Conservation (phyloP, 1,140 invertebrate genomes). For the Acromyrmex echinatior region DNA sequence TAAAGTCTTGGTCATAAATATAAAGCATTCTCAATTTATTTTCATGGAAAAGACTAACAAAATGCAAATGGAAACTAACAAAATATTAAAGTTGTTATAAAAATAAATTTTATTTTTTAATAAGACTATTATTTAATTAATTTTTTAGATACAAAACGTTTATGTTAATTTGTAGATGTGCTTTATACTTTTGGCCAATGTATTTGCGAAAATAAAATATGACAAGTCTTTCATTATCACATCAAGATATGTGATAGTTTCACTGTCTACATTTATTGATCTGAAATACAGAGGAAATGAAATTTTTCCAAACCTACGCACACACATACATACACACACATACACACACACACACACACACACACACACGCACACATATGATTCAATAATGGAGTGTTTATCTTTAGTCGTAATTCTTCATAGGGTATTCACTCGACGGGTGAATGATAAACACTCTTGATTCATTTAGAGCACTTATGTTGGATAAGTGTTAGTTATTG, state of each 20-base stretch:
- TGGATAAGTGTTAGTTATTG: conserved; percentile 34
- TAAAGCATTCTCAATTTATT: too few relatives aligned
- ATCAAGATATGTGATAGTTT: neutral
- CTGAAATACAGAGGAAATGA: neutral
- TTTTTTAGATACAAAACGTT: too few relatives aligned
- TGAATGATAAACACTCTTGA: conserved; percentile 26
- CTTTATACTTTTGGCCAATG: too few relatives aligned
- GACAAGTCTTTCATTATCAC: neutral
- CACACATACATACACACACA: neutral
- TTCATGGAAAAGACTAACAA: too few relatives aligned
- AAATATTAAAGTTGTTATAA: too few relatives aligned
- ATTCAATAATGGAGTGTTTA: conserved; percentile 20
- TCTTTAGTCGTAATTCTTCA: neutral
- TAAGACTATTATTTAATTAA: too few relatives aligned
- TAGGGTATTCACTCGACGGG: neutral
- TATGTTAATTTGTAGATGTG: too few relatives aligned
- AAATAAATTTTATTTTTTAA: too few relatives aligned
- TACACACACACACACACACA: neutral
- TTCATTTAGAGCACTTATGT: conserved; percentile 31
- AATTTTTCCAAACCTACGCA: conserved; percentile 5
- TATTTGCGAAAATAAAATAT: neutral
- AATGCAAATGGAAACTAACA: too few relatives aligned
- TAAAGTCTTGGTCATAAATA: too few relatives aligned
- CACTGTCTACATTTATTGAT: neutral
- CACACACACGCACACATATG: neutral